These are phyloP conservation scores for Luperina nickerlii DNA, from an alignment of 2,888 invertebrate genomes.

Conservation along the genomic window DNA sequence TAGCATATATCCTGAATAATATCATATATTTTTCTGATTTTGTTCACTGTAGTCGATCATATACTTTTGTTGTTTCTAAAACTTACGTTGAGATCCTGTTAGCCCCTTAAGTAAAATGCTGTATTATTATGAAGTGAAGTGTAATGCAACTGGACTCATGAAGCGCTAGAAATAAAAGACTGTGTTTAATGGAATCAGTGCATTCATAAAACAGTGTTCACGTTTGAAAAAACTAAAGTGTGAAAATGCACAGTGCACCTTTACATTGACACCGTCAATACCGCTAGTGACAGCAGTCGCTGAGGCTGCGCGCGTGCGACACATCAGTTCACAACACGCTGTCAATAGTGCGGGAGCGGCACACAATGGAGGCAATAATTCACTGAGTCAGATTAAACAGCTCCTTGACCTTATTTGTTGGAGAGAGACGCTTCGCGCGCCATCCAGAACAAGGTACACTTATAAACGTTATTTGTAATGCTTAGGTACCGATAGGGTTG, in stretches of 20 bases:
- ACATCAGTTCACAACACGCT: neutral
- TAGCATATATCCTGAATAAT: too few species aligned
- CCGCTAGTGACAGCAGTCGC: neutral
- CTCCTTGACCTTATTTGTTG: conserved; percentile 30
- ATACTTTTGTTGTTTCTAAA: too few species aligned
- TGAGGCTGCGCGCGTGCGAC: neutral
- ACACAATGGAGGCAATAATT: conserved; percentile 4
- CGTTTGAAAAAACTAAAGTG: neutral
- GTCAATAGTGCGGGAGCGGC: neutral
- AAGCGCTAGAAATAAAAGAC: neutral
- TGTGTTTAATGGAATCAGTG: conserved; percentile 2
- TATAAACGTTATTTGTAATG: conserved; percentile 35
- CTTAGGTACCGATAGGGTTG: conserved; percentile 16
- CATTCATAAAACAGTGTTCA: neutral
- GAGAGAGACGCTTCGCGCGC: neutral
- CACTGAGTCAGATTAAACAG: conserved; percentile 9
- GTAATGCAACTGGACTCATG: too few species aligned
- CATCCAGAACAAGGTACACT: conserved; percentile 18
- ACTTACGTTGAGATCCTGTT: too few species aligned
- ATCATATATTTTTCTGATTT: too few species aligned
- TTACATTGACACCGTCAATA: neutral
- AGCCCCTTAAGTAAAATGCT: neutral
- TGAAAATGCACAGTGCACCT: neutral
- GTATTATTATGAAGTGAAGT: neutral
- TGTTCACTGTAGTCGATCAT: too few species aligned